Evolutionary conservation across 1,140 invertebrate genomes (phyloP).

Genomic region (Sweltsa coloradensis): DNA sequence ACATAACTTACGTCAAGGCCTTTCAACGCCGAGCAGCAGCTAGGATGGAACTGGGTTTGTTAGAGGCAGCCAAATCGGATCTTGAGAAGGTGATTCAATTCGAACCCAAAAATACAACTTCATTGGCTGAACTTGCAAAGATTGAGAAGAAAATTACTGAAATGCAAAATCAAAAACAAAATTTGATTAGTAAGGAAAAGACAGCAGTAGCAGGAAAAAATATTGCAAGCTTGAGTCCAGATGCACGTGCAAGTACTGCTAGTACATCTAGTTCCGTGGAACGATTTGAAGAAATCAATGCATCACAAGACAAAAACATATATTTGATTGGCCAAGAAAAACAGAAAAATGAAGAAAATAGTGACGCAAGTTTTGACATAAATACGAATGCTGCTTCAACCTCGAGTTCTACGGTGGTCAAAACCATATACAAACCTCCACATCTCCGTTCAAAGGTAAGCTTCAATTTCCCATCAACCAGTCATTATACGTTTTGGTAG

Average conservation of each 20-base stretch:
- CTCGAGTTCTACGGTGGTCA: conserved; percentile 40
- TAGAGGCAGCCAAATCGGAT: conserved; percentile 50
- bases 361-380: too few relatives aligned
- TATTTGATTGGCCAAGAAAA: too few relatives aligned
- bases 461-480: conserved; percentile 12
- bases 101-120: conserved; percentile 56
- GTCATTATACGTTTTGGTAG: too few relatives aligned
- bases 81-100: conserved; percentile 48
- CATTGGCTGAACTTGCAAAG: conserved; percentile 39
- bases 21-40: conserved; percentile 60
- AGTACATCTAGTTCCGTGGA: too few relatives aligned
- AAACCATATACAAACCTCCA: conserved; percentile 43
- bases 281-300: too few relatives aligned
- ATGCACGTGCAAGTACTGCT: too few relatives aligned
- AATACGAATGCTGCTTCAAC: too few relatives aligned
- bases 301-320: too few relatives aligned
- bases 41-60: conserved; percentile 44
- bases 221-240: too few relatives aligned
- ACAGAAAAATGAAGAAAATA: too few relatives aligned
- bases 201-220: too few relatives aligned
- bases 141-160: conserved; percentile 34
- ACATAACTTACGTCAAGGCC: conserved; percentile 67
- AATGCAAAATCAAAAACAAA: conserved; percentile 24
- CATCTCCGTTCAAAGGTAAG: conserved; percentile 47
- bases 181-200: conserved; percentile 11